Conservation (phyloP, 2,113 vertebrate genomes). For the Microtus oregoni region DNA sequence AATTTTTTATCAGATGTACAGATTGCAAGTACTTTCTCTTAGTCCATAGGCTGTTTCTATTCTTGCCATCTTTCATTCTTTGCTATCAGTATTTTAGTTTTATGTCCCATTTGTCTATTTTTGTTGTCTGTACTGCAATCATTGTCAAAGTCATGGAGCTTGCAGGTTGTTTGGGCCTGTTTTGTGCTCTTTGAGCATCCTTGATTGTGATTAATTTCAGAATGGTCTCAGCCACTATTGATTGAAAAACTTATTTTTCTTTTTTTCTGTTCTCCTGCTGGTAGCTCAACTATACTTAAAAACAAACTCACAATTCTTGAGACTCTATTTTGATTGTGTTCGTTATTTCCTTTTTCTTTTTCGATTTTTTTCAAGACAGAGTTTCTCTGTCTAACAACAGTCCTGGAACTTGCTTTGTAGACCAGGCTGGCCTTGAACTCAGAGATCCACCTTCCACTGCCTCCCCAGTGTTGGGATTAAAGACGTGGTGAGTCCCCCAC, state of each 20-base stretch:
- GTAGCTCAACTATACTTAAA: background rate
- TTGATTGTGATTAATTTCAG: background rate
- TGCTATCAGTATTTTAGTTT: background rate
- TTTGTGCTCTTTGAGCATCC: background rate
- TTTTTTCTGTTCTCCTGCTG: background rate
- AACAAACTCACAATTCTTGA: background rate
- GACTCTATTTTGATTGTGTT: background rate
- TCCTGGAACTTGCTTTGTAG: too few species aligned
- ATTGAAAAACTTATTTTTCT: background rate
- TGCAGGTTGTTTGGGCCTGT: background rate
- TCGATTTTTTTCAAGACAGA: too few species aligned
- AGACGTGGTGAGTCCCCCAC: too few species aligned
- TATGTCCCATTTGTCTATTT: background rate
- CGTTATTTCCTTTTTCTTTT: too few species aligned
- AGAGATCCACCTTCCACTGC: too few species aligned
- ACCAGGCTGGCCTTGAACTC: too few species aligned
- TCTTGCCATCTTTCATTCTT: background rate
- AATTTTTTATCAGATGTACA: background rate
- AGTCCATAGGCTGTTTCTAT: background rate
- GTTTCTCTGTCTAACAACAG: too few species aligned
- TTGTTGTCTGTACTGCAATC: background rate
- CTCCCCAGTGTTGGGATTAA: too few species aligned
- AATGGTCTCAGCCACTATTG: background rate
- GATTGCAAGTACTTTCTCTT: background rate
- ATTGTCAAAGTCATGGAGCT: background rate